Evolutionary conservation across 2,113 vertebrate species (phyloP).

Genomic region (Emydura subglobosa): DNA sequence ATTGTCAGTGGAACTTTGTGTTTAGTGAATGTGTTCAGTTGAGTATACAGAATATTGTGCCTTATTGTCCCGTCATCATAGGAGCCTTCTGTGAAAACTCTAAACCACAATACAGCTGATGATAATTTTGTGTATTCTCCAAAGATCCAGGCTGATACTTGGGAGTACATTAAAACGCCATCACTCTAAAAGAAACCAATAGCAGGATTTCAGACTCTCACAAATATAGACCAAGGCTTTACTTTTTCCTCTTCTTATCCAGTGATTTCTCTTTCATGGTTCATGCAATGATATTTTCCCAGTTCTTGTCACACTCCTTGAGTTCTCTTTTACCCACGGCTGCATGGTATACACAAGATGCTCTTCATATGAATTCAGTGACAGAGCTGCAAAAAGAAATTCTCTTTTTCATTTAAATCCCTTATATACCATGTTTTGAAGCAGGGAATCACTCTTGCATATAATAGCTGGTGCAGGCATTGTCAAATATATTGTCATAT

Average conservation of each 20-base stretch:
- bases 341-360: background rate
- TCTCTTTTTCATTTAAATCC: constrained; percentile 54
- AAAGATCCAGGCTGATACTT: background rate
- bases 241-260: background rate
- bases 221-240: background rate
- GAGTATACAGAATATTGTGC: constrained; percentile 66
- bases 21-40: constrained; percentile 56
- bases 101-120: background rate
- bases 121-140: constrained; percentile 12
- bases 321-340: background rate
- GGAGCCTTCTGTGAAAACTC: constrained; percentile 44
- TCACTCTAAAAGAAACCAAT: background rate
- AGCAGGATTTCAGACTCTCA: constrained; percentile 12
- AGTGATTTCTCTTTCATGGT: background rate
- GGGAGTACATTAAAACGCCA: constrained; percentile 3
- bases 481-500: constrained; percentile 74
- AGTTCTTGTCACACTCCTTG: background rate
- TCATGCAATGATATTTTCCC: constrained; percentile 4
- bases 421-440: constrained; percentile 54
- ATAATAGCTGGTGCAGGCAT: constrained; percentile 58
- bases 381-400: constrained; percentile 50
- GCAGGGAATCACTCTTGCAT: constrained; percentile 59
- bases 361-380: background rate
- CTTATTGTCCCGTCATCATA: constrained; percentile 64
- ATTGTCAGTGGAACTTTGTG: constrained; percentile 62